phyloP scores from a whole-genome alignment of 2,113 vertebrate genomes.

The Sander vitreus region DNA sequence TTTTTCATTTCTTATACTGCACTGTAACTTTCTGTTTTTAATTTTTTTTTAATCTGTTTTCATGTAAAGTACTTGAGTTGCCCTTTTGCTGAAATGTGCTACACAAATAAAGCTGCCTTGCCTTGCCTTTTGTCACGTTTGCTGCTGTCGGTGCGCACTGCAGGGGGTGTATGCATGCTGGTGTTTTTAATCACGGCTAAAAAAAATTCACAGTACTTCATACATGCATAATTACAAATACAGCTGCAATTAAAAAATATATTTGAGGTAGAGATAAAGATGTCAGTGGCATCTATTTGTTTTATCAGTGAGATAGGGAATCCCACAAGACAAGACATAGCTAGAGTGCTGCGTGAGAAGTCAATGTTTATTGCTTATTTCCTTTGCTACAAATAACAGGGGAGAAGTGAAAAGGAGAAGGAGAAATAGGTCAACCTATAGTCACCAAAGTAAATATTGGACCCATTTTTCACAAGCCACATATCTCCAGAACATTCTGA shows the following conservation, averaged over 20 bases:
- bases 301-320: background rate
- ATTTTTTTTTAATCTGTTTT: too few relatives aligned
- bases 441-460: too few relatives aligned
- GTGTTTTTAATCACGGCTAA: background rate
- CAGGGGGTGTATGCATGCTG: background rate
- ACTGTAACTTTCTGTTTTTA: too few relatives aligned
- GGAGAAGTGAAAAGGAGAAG: background rate
- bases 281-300: background rate
- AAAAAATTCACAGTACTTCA: too few relatives aligned
- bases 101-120: too few relatives aligned
- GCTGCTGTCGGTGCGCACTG: background rate
- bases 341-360: background rate
- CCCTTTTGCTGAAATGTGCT: too few relatives aligned
- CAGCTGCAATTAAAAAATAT: background rate
- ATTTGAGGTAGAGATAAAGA: slow-evolving; percentile 6
- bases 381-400: background rate
- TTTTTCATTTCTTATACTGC: too few relatives aligned
- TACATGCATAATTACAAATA: background rate
- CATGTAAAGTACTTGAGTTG: too few relatives aligned
- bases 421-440: background rate
- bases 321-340: background rate
- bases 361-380: background rate
- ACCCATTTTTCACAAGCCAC: too few relatives aligned
- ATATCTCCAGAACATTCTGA: too few relatives aligned
- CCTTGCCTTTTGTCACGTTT: slow-evolving; percentile 10